Base-by-base conservation (phyloP, 2,888 invertebrate genomes). In the Campaea margaritaria region DNA sequence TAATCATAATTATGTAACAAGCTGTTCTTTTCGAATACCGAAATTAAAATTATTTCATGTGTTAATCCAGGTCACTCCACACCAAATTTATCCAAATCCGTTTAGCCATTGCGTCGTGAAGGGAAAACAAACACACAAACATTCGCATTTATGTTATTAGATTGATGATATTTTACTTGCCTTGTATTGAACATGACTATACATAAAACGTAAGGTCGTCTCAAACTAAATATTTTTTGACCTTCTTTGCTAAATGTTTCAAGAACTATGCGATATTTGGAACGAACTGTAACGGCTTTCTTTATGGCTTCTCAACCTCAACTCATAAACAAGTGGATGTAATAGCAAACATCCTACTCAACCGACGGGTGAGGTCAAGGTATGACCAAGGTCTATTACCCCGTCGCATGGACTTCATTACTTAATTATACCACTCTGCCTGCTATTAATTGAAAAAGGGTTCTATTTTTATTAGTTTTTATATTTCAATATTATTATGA, bases 291-390 rank as follows among this genome's bases (percentile, higher is more conserved):
- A 54, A 56, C 38, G 10, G 11, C 43, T 61, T 47, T 46, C 36
- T 61, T 51, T 39, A 61, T 42, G 39, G 13, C 47, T 38, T 55
- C 47, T 59, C 43, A 51, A 51, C 47, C 51, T 56, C 52, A 28
- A 47, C 43, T 52, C 55, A 48, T 61, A 51, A 61, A 61, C 51
- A 43, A 43, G 27, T 52, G 47, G 49, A 21, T 55, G 50, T 58
- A 58, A 62, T 51, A 58, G 55, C 48, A 53, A 56, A 59, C 61
- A 64, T 60, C 41, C 58, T 58, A 54, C 41, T 59, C 59, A 56
- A 55, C 56, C 39, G 64, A 64, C 64, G 58, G 42, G 39, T 53
- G 21, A 62, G 62, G 62, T 49, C 62, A 49, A 57, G 55, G 47
- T 41, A 51, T 39, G 38, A 42, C 47, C 60, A 61, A 56, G 60